These are phyloP conservation scores for Nasua narica DNA, from an alignment of 2,797 vertebrate species.

Conservation along the genomic window DNA sequence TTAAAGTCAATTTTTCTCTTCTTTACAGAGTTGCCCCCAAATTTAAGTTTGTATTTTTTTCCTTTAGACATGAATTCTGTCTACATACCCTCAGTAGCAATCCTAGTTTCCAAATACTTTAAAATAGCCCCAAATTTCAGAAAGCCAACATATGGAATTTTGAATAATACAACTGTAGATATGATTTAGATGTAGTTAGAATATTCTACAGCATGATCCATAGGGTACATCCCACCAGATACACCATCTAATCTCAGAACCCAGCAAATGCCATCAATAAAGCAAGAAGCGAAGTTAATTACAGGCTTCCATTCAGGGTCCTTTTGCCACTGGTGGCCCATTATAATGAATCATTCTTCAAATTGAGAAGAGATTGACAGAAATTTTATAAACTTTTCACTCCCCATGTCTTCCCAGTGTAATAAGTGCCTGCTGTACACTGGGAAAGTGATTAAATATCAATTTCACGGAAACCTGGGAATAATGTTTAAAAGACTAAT, in stretches of 20 bases:
- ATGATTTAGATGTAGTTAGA: conserved; percentile 35
- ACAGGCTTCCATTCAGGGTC: conserved; percentile 77
- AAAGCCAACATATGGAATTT: not conserved
- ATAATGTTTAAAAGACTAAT: conserved; percentile 83
- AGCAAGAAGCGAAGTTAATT: conserved; percentile 83
- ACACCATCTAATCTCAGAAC: conserved; percentile 71
- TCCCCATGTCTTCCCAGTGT: conserved; percentile 77
- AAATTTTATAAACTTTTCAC: conserved; percentile 83
- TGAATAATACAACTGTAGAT: not conserved
- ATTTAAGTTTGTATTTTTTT: not conserved
- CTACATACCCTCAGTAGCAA: not conserved
- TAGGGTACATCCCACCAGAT: conserved; percentile 63
- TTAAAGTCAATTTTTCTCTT: not conserved
- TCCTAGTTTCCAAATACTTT: not conserved
- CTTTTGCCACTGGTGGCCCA: conserved; percentile 72
- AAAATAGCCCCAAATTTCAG: not conserved
- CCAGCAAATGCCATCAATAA: conserved; percentile 82
- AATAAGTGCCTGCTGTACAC: conserved; percentile 78
- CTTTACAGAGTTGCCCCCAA: not conserved
- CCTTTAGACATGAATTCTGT: not conserved
- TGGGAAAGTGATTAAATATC: conserved; percentile 83
- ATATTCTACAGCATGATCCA: conserved; percentile 52
- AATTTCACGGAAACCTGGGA: conserved; percentile 82
- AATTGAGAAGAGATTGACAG: conserved; percentile 82
- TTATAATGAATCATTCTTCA: conserved; percentile 83